Base-by-base conservation (phyloP, 2,888 invertebrate species). In the Beris morrisii region DNA sequence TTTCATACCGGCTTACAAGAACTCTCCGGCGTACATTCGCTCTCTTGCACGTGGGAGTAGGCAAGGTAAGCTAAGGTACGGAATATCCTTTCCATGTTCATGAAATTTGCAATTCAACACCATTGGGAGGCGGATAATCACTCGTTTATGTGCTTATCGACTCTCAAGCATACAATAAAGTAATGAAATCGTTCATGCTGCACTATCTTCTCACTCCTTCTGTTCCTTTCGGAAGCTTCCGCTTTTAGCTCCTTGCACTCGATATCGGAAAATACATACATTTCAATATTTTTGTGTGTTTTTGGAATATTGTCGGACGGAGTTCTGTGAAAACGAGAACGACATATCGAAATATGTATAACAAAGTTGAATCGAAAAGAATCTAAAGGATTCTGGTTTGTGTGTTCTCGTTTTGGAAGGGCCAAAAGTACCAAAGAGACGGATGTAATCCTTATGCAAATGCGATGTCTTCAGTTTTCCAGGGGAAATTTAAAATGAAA, bases 361-460 rank as follows among this genome's bases (percentile, higher is more conserved):
- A 48, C 15, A 6, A 11, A 6, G 48, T 48, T 15, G 7, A 11
- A n/a, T 48, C 5, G 15, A 13, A 48, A 48, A 48, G 48, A 5
- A 12, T 48, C n/a, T 6, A 6, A 12, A 38, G 38, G 38, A 5
- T 38, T 9, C 38, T 38, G 44, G n/a, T 13, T 48, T 48, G n/a
- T 13, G 12, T 13, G 12, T n/a, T 6, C 15, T 48, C 15, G 5
- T 48, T 22, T 48, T 5, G 48, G 6, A 48, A 48, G 48, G 48
- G 15, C 48, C 31, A 22, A 61, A 64, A 53, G 53, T 45, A 54
- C 44, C 53, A 44, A 53, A 64, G 43, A 54, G 64, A 54, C 45
- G 54, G 52, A 64, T 64, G 56, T 57, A 58, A 65, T 65, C 65
- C 65, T 65, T 53, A 65, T 65, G 57, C 58, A 65, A 65, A 65